Percentiles rank a stretch among this genome's conserved stretches.
Evolutionary conservation across 2,888 invertebrate genomes (phyloP).

Genomic region (Myopa testacea): DNA sequence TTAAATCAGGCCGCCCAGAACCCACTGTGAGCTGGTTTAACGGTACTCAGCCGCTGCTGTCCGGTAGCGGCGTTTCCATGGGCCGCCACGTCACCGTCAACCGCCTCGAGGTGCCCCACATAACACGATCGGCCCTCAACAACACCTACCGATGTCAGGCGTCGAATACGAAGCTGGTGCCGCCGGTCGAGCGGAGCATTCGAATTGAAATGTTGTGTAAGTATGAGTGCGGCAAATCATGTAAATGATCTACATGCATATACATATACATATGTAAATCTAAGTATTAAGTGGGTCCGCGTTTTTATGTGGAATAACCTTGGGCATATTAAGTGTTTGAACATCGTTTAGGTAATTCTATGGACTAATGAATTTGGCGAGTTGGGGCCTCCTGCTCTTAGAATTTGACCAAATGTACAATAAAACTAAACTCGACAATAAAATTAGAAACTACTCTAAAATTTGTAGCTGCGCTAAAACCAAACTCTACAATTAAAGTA

Average conservation of each 20-base stretch:
- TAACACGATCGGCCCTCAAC: conserved; percentile 82
- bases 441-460: too few species aligned
- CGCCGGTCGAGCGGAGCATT: conserved; percentile 85
- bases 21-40: conserved; percentile 89
- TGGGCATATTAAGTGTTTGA: neutral
- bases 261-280: too few species aligned
- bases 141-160: conserved; percentile 90
- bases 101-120: conserved; percentile 79
- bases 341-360: too few species aligned
- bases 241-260: too few species aligned
- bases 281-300: neutral
- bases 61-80: conserved; percentile 78
- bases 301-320: conserved; percentile 7
- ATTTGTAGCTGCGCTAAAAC: too few species aligned
- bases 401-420: too few species aligned
- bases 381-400: too few species aligned
- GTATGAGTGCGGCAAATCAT: conserved; percentile 65
- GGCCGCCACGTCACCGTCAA: conserved; percentile 84
- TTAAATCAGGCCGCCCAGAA: conserved; percentile 78
- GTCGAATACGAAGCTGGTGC: conserved; percentile 86
- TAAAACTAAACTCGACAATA: too few species aligned
- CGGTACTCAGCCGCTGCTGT: conserved; percentile 78
- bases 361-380: too few species aligned
- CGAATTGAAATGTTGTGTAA: conserved; percentile 86
- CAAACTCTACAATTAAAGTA: too few species aligned